Conservation (phyloP, 1,140 invertebrate species). For the Trichonephila inaurata region DNA sequence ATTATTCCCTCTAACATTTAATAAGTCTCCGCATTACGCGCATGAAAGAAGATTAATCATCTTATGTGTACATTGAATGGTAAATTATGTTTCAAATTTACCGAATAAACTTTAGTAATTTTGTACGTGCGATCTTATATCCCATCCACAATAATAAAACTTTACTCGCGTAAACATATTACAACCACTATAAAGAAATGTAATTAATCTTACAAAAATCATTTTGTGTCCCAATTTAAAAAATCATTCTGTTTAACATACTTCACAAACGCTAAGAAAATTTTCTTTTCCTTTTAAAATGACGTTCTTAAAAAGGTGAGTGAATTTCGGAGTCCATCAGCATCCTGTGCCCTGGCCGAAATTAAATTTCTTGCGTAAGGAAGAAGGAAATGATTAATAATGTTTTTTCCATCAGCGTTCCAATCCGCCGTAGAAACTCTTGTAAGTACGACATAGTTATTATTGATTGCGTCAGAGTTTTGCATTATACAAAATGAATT, state of each 20-base stretch:
- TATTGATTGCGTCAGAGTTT: neutral
- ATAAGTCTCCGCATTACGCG: too few species aligned
- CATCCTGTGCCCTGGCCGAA: neutral
- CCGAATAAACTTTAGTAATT: too few species aligned
- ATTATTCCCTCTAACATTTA: too few species aligned
- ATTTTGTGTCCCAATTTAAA: neutral
- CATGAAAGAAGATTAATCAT: too few species aligned
- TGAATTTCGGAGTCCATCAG: neutral
- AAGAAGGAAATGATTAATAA: slow-evolving; percentile 1
- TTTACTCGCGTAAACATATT: too few species aligned
- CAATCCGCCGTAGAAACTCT: neutral
- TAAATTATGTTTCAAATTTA: too few species aligned
- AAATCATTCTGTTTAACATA: neutral
- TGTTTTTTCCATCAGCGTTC: neutral
- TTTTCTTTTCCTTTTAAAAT: neutral
- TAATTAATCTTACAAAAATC: neutral
- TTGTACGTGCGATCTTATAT: too few species aligned
- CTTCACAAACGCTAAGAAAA: neutral
- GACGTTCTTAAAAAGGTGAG: neutral
- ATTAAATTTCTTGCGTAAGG: neutral
- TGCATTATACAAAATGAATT: neutral
- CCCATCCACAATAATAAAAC: too few species aligned
- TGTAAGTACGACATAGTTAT: neutral
- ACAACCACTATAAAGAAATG: neutral
- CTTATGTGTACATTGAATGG: too few species aligned